These are phyloP conservation scores for Blastomussa wellsi DNA, from an alignment of 92 coral and sea anemone genomes.

Conservation along the genomic window DNA sequence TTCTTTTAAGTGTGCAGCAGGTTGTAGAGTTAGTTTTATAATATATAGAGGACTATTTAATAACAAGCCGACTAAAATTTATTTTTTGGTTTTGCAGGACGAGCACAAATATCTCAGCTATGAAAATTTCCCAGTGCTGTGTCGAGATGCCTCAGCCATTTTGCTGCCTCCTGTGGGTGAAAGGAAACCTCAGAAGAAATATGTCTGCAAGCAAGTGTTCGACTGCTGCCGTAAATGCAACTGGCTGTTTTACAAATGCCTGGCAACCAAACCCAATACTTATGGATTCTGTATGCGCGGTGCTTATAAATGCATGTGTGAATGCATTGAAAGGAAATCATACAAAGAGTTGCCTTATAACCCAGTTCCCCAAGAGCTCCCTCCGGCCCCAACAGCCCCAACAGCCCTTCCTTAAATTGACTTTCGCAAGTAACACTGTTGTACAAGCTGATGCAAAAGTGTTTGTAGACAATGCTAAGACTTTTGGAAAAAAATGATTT, in stretches of 20 bases:
- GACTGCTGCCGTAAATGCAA: slow-evolving; percentile 41
- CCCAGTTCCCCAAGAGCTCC: not conserved
- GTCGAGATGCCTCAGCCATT: slow-evolving; percentile 27
- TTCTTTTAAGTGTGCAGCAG: not conserved
- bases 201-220: slow-evolving; percentile 21
- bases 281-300: slow-evolving; percentile 25
- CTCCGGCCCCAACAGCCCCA: not conserved
- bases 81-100: not conserved
- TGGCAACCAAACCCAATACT: not conserved
- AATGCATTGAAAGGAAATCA: slow-evolving; percentile 6
- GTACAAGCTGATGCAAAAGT: not conserved
- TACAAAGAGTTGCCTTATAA: slow-evolving; percentile 7
- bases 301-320: slow-evolving; percentile 27
- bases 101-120: slow-evolving; percentile 11
- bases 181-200: not conserved
- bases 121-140: slow-evolving; percentile 20
- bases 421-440: not conserved
- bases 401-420: not conserved
- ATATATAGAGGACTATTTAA: not conserved
- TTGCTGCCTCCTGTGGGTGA: not conserved
- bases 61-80: not conserved
- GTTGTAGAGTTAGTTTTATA: no score
- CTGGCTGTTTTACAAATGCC: slow-evolving; percentile 4
- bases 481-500: not conserved
- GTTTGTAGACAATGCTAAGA: not conserved